Evolutionary conservation across 2,113 vertebrate species (phyloP).

Genomic region (Galbula dea): DNA sequence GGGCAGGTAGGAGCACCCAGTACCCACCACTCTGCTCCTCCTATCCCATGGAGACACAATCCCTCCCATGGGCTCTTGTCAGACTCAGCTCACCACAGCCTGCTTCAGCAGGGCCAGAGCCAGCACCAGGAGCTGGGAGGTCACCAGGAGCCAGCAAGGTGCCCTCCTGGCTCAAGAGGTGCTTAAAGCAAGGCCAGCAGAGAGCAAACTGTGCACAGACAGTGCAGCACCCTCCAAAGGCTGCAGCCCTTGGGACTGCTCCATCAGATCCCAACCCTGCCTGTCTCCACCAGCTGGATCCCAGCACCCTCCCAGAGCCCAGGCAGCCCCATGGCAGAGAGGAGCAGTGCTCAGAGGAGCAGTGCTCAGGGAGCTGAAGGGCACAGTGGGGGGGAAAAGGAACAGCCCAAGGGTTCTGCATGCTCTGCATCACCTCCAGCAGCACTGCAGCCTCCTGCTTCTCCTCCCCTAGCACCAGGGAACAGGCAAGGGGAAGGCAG

Average conservation of each 20-base stretch:
- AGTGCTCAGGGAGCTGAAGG: too few species aligned
- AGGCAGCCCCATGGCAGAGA: not conserved
- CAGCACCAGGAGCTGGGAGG: too few species aligned
- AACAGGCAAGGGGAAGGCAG: not conserved
- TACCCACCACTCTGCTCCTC: not conserved
- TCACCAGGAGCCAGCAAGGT: too few species aligned
- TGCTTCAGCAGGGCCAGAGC: fast-evolving
- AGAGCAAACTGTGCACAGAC: not conserved
- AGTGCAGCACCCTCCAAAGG: fast-evolving
- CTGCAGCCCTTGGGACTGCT: not conserved
- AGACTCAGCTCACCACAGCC: not conserved
- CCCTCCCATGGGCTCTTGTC: too few species aligned
- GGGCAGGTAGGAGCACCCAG: not conserved
- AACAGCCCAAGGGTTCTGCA: fast-evolving
- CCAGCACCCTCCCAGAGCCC: fast-evolving
- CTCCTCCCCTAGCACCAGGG: not conserved
- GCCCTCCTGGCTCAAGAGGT: too few species aligned
- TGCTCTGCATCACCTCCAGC: fast-evolving
- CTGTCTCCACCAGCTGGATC: not conserved
- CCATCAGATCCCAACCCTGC: fast-evolving
- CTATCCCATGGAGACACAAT: not conserved
- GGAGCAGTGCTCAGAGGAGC: too few species aligned
- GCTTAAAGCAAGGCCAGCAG: not conserved
- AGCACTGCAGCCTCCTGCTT: not conserved
- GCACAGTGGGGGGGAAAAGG: not conserved